Evolutionary conservation across 2,797 vertebrate species (phyloP).

Genomic region (Rhinoraja longicauda): DNA sequence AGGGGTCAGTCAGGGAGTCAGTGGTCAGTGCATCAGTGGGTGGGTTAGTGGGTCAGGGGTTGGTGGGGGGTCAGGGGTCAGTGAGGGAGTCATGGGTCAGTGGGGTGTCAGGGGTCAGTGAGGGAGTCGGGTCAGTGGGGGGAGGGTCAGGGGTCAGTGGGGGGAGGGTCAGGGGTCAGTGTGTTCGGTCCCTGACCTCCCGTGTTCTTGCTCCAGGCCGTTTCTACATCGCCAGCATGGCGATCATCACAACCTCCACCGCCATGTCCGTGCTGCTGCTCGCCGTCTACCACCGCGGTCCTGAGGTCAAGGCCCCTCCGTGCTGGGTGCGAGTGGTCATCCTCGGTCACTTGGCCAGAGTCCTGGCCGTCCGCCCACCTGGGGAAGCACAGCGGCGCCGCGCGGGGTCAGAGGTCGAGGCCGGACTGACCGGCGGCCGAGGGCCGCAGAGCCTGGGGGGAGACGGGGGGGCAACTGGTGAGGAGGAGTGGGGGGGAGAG

Average conservation of each 20-base stretch:
- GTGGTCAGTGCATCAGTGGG: too few species aligned
- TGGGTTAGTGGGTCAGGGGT: too few species aligned
- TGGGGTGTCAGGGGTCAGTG: too few species aligned
- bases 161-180: too few species aligned
- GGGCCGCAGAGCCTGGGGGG: constrained; percentile 39
- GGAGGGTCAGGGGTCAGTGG: too few species aligned
- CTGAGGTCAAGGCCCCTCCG: constrained; percentile 69
- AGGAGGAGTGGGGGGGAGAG: constrained; percentile 45
- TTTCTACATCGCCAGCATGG: constrained; percentile 83
- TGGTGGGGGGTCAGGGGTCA: too few species aligned
- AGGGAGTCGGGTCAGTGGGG: too few species aligned
- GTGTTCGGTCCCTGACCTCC: too few species aligned
- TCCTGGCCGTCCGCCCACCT: constrained; percentile 71
- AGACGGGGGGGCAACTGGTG: constrained; percentile 50
- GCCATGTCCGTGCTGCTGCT: constrained; percentile 86
- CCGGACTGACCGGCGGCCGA: not conserved
- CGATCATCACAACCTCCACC: constrained; percentile 83
- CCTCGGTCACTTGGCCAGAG: constrained; percentile 66
- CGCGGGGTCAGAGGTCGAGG: constrained; percentile 42
- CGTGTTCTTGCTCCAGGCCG: too few species aligned
- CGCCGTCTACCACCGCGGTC: constrained; percentile 82
- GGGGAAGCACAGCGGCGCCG: constrained; percentile 61
- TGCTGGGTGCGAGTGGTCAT: constrained; percentile 69
- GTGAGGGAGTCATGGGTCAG: too few species aligned
- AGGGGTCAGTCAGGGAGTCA: too few species aligned